Base-by-base conservation (phyloP, 1,140 invertebrate genomes). In the Amyelois transitella region DNA sequence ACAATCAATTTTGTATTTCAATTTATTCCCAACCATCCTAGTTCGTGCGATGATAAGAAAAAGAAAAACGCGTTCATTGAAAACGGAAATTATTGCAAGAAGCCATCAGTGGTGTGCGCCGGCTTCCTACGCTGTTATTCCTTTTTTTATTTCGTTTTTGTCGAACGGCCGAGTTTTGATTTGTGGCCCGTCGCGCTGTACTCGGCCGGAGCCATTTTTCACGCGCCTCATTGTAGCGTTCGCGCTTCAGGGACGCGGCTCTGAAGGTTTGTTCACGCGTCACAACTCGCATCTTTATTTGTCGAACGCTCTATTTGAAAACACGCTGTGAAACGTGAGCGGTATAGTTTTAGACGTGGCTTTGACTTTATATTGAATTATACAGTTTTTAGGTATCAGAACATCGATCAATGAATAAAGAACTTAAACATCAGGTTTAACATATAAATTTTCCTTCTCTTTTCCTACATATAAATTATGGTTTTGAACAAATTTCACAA, bases 1-100 rank as follows among this genome's bases (percentile, higher is more conserved):
- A 88, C 87, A 88, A 88, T 88, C 87, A 88, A 88, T 88, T 89
- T 89, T 88, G 86, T 87, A 89, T 89, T 88, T 88, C 86, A 83
- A 88, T 87, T 86, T 86, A 86, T 86, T 87, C 82, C 85, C 80
- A 80, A 82, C 79, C 85, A 85, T 86, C 84, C 72, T 82, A 88
- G 85, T 88, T 88, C 75, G 81, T 83, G 74, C 78, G 81, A 69
- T 84, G 83, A 83, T 82, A 84, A 86, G 80, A 84, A 86, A 84
- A 86, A 86, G 77, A 88, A 85, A 86, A 85, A 81, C 74, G 75
- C 80, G 77, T 73, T 88, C 88, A 88, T 87, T 88, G 81, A 75
- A 81, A 88, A 81, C 88, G 88, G 88, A 89, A 89, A 89, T 89
- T 88, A 88, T 87, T 86, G 82, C 85, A 85, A 87, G 83, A 83